Conservation (phyloP, 2,797 vertebrate species). For the Neosalanx taihuensis region DNA sequence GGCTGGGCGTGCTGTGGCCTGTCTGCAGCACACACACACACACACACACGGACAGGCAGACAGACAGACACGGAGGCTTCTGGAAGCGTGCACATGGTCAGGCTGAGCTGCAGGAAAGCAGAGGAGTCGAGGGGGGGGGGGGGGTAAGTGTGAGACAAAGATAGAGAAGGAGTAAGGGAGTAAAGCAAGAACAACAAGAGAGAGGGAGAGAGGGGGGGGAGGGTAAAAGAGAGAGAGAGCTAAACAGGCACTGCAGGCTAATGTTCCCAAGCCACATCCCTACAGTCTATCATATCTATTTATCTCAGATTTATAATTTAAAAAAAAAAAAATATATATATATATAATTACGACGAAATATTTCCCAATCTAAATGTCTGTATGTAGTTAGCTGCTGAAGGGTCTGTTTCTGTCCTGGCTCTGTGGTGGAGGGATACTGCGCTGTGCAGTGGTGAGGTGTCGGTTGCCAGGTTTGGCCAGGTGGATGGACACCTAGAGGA, state of each 20-base stretch:
- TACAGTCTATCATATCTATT: too few species aligned
- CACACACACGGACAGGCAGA: constrained; percentile 28
- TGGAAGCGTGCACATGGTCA: constrained; percentile 9
- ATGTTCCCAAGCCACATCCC: too few species aligned
- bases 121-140: neutral
- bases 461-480: constrained; percentile 42
- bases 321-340: constrained; percentile 10
- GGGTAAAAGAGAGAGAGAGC: too few species aligned
- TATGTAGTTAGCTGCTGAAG: constrained; percentile 11
- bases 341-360: constrained; percentile 39
- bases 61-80: constrained; percentile 26
- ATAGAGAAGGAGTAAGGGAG: too few species aligned
- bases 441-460: neutral
- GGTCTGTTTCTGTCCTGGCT: neutral
- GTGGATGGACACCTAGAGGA: constrained; percentile 65
- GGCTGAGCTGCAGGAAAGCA: constrained; percentile 9
- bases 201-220: too few species aligned
- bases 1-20: constrained; percentile 65
- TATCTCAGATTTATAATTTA: too few species aligned
- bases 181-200: too few species aligned
- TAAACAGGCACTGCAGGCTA: too few species aligned
- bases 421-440: neutral
- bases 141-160: neutral
- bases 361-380: constrained; percentile 15
- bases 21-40: constrained; percentile 44